phyloP scores from a whole-genome alignment of 2,888 invertebrate genomes.

The Drosophila mettleri region DNA sequence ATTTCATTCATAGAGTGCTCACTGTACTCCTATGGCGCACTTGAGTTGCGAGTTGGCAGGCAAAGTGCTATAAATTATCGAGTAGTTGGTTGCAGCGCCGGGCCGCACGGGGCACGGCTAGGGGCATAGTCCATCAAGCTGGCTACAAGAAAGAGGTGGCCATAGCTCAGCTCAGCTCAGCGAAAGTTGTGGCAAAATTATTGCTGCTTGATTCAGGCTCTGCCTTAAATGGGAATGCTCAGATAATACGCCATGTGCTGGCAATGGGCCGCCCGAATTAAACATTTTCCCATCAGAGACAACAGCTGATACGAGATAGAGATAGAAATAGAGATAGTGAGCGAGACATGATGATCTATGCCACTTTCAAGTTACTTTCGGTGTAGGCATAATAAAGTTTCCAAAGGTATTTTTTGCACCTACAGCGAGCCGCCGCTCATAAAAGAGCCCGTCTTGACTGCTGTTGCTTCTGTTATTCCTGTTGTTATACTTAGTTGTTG shows the following conservation, averaged over 20 bases:
- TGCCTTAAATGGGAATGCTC: conserved; percentile 24
- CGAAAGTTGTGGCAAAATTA: conserved; percentile 41
- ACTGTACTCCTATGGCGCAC: conserved; percentile 39
- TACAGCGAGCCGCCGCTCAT: conserved; percentile 1
- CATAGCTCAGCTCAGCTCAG: conserved; percentile 24
- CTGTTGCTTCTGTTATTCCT: conserved; percentile 19
- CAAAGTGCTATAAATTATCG: conserved; percentile 74
- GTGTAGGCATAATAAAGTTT: conserved; percentile 62
- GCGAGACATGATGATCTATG: conserved; percentile 54
- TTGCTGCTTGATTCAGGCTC: conserved; percentile 20
- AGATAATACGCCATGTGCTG: conserved; percentile 19
- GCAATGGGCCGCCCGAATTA: conserved; percentile 13
- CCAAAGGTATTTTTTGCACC: conserved; percentile 29
- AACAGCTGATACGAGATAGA: conserved; percentile 1
- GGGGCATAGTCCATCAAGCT: conserved; percentile 46
- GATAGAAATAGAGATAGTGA: not conserved
- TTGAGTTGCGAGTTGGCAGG: conserved; percentile 51
- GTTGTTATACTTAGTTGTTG: conserved; percentile 25
- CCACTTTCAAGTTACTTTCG: conserved; percentile 34
- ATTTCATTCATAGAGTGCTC: not conserved
- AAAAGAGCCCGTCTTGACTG: conserved; percentile 9
- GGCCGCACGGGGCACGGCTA: not conserved
- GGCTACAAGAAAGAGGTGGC: conserved; percentile 68
- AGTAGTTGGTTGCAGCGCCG: conserved; percentile 62
- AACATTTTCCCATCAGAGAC: not conserved